These are phyloP conservation scores for Natator depressus DNA, from an alignment of 2,113 vertebrate species.

Conservation along the genomic window DNA sequence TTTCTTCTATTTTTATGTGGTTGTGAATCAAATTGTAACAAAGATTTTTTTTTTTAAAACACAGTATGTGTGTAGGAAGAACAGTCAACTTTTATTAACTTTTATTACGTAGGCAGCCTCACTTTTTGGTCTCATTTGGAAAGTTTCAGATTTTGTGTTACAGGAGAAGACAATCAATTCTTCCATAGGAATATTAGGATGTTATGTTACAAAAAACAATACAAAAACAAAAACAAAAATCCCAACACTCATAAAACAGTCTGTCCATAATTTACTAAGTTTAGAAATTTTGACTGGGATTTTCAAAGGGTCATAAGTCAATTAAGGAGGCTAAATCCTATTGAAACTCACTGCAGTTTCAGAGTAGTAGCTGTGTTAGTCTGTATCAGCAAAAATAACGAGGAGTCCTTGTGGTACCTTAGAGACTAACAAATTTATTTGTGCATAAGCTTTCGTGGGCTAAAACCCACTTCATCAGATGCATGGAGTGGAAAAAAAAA, in stretches of 20 bases:
- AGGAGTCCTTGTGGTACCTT: no score
- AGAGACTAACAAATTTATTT: no score
- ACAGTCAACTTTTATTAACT: background rate
- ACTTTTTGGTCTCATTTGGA: background rate
- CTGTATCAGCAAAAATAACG: no score
- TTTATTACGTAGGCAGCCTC: background rate
- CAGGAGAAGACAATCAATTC: background rate
- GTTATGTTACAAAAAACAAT: background rate
- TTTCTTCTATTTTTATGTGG: conserved; percentile 12
- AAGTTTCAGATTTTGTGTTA: background rate
- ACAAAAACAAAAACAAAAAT: background rate
- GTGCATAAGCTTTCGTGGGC: no score
- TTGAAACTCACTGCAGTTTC: background rate
- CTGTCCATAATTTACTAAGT: background rate
- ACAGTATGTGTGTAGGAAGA: background rate
- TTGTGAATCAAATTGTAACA: conserved; percentile 33
- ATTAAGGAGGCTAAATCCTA: background rate
- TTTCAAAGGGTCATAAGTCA: background rate
- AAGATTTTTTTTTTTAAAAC: conserved; percentile 10
- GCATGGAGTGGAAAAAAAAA: no score
- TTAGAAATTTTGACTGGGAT: background rate
- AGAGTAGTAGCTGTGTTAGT: no score
- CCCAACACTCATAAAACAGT: background rate
- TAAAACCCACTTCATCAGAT: no score
- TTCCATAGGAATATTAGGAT: background rate